Base-by-base conservation (phyloP, 2,797 vertebrate genomes). In the Allobates femoralis region DNA sequence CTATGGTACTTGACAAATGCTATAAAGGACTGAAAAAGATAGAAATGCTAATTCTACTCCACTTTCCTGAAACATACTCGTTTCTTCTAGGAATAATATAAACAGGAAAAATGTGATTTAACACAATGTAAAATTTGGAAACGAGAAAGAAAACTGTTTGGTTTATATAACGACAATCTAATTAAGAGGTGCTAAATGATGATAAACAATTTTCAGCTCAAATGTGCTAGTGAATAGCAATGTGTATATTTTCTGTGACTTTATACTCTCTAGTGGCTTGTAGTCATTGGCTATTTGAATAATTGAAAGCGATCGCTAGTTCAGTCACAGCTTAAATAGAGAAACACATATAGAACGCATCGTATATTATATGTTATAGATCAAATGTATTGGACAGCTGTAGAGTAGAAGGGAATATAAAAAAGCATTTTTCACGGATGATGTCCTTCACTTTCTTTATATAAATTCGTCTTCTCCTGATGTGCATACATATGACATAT, bases 281-380 rank as follows among this genome's bases (percentile, higher is more conserved):
- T 60, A 37, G 55, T 79, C 56, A 23, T n/a, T 19, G 32, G 19
- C 11, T 26, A 15, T 79, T 79, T 79, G 15, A 46, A 79, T 64
- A 62, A 79, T 79, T 79, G 37, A 73, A 46, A 73, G 8, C 46
- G 34, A 73, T 73, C 26, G 37, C 69, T 50, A 46, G 69, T 73
- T n/a, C 37, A 73, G 69, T 73, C 37, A 73, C 12, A 73, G n/a
- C 12, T 21, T 16, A 11, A 3, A 8, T n/a, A 46, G 12, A 73
- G 23, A n/a, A 46, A 46, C 15, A 73, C 2, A 7, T 3, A 26
- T 26, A 46, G 69, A 50, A 73, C 26, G 26, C 69, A 41, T 73
- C 26, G 10, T n/a, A 46, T 6, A 26, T n/a, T 46, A 50, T 16
- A 73, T 73, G 69, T 46, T 50, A 46, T 26, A 50, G 69, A 16